Percentiles rank a stretch among this genome's conserved stretches.
Evolutionary conservation across 2,113 vertebrate genomes (phyloP).

Genomic region (Sphaerodactylus townsendi): DNA sequence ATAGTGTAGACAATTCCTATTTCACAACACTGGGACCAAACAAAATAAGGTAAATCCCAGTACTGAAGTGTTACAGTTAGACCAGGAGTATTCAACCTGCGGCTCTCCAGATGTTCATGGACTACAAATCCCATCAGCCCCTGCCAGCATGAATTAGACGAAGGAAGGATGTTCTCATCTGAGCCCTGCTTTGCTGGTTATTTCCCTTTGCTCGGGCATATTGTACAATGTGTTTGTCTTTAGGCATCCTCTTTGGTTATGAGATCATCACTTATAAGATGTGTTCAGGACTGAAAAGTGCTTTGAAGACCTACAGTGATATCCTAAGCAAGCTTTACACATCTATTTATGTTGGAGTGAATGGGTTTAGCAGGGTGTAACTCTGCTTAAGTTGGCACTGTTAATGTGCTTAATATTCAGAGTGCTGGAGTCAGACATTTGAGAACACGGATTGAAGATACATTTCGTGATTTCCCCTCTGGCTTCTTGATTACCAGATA

Average conservation of each 20-base stretch:
- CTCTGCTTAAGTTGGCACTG: too few species aligned
- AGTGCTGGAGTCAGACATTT: conserved; percentile 19
- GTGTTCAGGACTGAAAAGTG: background rate
- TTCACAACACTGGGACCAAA: background rate
- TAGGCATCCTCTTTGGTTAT: background rate
- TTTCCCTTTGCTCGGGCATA: background rate
- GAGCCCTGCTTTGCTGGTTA: background rate
- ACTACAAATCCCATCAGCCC: too few species aligned
- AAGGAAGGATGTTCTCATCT: background rate
- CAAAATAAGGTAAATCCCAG: background rate
- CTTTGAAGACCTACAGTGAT: background rate
- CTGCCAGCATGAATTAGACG: too few species aligned
- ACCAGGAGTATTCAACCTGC: too few species aligned
- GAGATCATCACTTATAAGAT: rapidly evolving
- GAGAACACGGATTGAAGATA: background rate
- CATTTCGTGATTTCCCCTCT: background rate
- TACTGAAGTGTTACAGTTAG: background rate
- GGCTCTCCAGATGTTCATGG: too few species aligned
- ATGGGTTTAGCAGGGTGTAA: too few species aligned
- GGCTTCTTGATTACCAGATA: background rate
- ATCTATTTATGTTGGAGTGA: too few species aligned
- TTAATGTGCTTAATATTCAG: background rate
- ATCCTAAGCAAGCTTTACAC: too few species aligned
- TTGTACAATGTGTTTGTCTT: background rate
- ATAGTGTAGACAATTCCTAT: background rate